Conservation (phyloP, 2,888 invertebrate species). For the Pollenia angustigena region DNA sequence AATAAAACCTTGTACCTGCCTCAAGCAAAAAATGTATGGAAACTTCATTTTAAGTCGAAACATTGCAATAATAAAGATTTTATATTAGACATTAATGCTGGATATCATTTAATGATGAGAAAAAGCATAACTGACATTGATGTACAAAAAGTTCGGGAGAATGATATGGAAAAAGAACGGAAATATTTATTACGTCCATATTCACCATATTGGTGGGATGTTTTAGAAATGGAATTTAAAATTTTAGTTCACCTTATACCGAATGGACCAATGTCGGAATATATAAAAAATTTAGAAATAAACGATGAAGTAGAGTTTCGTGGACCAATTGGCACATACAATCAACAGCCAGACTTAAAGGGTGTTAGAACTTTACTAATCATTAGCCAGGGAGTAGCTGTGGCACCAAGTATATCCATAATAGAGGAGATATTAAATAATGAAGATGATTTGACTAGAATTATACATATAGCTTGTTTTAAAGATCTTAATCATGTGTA, state of each 20-base stretch:
- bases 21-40: conserved; percentile 75
- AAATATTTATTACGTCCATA: conserved; percentile 80
- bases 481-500: conserved; percentile 86
- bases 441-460: conserved; percentile 88
- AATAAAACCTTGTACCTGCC: conserved; percentile 64
- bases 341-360: conserved; percentile 62
- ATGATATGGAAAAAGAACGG: conserved; percentile 36
- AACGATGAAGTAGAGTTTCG: conserved; percentile 87
- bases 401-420: conserved; percentile 89
- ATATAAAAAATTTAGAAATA: conserved; percentile 84
- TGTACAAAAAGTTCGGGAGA: not conserved
- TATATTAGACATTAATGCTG: conserved; percentile 80
- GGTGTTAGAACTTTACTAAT: conserved; percentile 82
- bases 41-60: conserved; percentile 78
- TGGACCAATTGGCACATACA: conserved; percentile 87
- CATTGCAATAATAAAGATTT: conserved; percentile 63
- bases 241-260: conserved; percentile 87
- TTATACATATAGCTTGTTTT: conserved; percentile 88
- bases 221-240: conserved; percentile 84
- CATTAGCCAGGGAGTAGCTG: conserved; percentile 90
- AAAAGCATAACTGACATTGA: conserved; percentile 40
- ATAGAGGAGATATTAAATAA: conserved; percentile 87
- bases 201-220: conserved; percentile 81
- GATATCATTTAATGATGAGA: conserved; percentile 80
- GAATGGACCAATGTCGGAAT: conserved; percentile 86